Evolutionary conservation across 2,113 vertebrate genomes (phyloP), one percentile per base, ranked within the genome.

Genomic region (Dolichotis patagonum): DNA sequence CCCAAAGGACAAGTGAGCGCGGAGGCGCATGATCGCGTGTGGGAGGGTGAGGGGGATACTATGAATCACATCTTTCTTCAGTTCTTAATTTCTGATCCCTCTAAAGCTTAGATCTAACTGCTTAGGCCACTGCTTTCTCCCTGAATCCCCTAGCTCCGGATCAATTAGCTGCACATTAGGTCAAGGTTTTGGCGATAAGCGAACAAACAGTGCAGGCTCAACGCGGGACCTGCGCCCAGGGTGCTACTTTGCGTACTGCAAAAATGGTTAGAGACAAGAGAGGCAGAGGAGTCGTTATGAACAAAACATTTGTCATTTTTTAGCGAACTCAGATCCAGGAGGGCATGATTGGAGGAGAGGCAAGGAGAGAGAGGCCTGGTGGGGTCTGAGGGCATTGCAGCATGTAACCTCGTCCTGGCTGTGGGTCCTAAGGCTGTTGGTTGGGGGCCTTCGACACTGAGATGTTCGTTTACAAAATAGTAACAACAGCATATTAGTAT

Each of bases 161-260:
- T 46, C 91, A 43, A 85, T 85, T 92, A 93, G 93, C 93, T 96
- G 90, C 56, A 93, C 96, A 96, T 96, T 63, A 96, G 85, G 90
- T 93, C 96, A 85, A 73, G 82, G 95, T 95, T 97, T 98, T 43
- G 84, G 94, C 63, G 75, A 88, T 69, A 82, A 58, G 0, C 9
- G 58, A 49, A 28, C 93, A 87, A 49, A 28, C 93, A 87, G 65
- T 8, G 54, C 69, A 90, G 96, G 60, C 83, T 43, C 78, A 17
- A 62, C 20, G 28, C 88, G 6, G 19, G 85, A 26, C 38, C 88
- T 81, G 88, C 14, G 88, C 87, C 87, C 86, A 24, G 85, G 78
- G 52, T 46, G 88, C 60, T 65, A 80, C n/a, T 85, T 84, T 24
- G 20, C 19, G 2, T 11, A 19, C 41, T 5, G 16, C 41, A 77